Conservation (phyloP, 2,888 invertebrate species). For the Leptinotarsa juncta region DNA sequence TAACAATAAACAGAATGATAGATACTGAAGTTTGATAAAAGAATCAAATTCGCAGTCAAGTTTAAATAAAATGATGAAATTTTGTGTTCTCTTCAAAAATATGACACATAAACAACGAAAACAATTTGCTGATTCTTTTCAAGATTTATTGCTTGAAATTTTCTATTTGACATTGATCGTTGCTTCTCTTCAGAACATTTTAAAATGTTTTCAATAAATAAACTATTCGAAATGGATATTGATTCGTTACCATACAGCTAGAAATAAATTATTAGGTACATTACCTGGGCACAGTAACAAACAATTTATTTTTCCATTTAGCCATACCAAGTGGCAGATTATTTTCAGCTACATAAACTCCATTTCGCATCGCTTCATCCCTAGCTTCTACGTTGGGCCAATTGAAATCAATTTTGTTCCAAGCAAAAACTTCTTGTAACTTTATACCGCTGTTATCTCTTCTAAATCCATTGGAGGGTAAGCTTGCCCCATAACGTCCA, state of each 20-base stretch:
- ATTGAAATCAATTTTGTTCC: conserved; percentile 76
- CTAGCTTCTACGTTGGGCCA: conserved; percentile 74
- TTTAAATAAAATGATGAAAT: too few relatives aligned
- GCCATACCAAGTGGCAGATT: conserved; percentile 79
- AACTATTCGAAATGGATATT: background rate
- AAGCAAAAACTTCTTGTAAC: conserved; percentile 74
- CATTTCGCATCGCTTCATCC: conserved; percentile 71
- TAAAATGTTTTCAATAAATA: too few relatives aligned
- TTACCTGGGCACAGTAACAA: conserved; percentile 76
- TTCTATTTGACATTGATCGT: too few relatives aligned
- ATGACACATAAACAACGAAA: too few relatives aligned
- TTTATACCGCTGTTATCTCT: conserved; percentile 10
- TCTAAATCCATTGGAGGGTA: background rate
- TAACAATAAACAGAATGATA: too few relatives aligned
- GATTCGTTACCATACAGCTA: background rate
- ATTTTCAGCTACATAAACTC: conserved; percentile 73
- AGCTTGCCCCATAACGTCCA: background rate
- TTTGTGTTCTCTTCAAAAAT: too few relatives aligned
- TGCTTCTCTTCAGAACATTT: too few relatives aligned
- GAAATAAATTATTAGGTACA: conserved; percentile 11
- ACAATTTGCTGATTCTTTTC: too few relatives aligned
- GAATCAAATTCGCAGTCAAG: too few relatives aligned
- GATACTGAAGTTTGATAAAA: too few relatives aligned
- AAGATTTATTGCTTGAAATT: too few relatives aligned
- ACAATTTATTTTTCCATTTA: conserved; percentile 77